A percentile compares a stretch with the other conserved stretches of the same genome.
Evolutionary conservation across 2,888 invertebrate genomes (phyloP).

Genomic region (Mesopsocus fuscifrons): DNA sequence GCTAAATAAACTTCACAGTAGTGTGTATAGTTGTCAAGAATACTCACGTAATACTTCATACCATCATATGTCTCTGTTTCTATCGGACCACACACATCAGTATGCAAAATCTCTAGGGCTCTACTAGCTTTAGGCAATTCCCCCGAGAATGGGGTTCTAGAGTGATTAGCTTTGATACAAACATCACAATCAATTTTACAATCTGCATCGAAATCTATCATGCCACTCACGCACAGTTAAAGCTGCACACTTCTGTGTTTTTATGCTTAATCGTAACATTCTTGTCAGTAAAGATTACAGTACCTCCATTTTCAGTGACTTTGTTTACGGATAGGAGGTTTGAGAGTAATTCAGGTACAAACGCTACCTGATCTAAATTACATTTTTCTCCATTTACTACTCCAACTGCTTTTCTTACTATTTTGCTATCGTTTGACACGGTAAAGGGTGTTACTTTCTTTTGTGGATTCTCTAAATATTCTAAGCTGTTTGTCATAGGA

Average conservation of each 20-base stretch:
- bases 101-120: constrained; percentile 11
- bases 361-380: constrained; percentile 10
- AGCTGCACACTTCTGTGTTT: background rate
- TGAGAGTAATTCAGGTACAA: constrained; percentile 11
- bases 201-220: no score
- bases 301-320: constrained; percentile 11
- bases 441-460: no score
- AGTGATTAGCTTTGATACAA: constrained; percentile 11
- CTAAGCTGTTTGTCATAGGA: no score
- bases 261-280: background rate
- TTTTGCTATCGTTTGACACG: no score
- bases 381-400: constrained; percentile 1
- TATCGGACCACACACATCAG: constrained; percentile 12
- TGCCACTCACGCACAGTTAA: constrained; percentile 1
- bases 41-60: constrained; percentile 11
- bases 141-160: constrained; percentile 8
- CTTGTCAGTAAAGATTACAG: constrained; percentile 4
- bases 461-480: no score
- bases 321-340: constrained; percentile 11
- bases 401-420: no score
- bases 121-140: constrained; percentile 9
- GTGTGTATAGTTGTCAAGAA: constrained; percentile 13
- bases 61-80: constrained; percentile 3
- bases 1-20: constrained; percentile 9
- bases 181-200: constrained; percentile 8